phyloP scores from a whole-genome alignment of 2,797 vertebrate genomes.

The Gymnocypris eckloni region DNA sequence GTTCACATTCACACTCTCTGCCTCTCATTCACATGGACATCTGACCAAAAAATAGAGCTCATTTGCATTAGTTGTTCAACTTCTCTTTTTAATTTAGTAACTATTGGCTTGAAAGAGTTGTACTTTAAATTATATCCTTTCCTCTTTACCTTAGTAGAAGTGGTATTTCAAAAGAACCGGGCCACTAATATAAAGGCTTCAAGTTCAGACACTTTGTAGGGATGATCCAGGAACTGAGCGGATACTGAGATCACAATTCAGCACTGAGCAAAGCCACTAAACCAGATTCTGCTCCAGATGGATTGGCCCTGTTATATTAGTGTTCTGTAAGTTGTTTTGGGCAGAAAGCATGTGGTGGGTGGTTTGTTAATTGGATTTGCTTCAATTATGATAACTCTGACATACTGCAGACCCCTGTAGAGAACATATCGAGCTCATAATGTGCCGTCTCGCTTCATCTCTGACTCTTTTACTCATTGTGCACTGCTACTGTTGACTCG shows the following conservation, averaged over 20 bases:
- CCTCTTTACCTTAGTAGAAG: background rate
- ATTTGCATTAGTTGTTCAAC: constrained; percentile 7
- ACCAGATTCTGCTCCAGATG: background rate
- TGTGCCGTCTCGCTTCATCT: background rate
- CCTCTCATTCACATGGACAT: background rate
- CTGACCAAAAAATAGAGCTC: background rate
- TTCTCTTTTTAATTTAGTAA: background rate
- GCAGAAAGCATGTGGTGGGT: constrained; percentile 18
- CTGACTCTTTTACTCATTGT: constrained; percentile 31
- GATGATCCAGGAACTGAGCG: background rate
- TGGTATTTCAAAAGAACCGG: background rate
- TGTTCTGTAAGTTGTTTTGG: constrained; percentile 33
- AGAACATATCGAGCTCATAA: constrained; percentile 32
- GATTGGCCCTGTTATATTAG: constrained; percentile 20
- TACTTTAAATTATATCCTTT: background rate
- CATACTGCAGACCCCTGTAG: constrained; percentile 10
- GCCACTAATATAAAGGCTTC: background rate
- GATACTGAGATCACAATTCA: constrained; percentile 1
- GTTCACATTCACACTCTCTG: constrained; percentile 4
- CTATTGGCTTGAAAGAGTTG: background rate
- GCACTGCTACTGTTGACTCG: constrained; percentile 16
- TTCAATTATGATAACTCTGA: constrained; percentile 20
- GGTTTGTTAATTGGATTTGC: constrained; percentile 18
- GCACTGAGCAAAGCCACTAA: background rate
- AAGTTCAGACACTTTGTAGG: background rate